A percentile compares a stretch with the other conserved stretches of the same genome.
These are phyloP conservation scores for Camponotus pennsylvanicus DNA, from an alignment of 1,140 invertebrate species.

Conservation along the genomic window DNA sequence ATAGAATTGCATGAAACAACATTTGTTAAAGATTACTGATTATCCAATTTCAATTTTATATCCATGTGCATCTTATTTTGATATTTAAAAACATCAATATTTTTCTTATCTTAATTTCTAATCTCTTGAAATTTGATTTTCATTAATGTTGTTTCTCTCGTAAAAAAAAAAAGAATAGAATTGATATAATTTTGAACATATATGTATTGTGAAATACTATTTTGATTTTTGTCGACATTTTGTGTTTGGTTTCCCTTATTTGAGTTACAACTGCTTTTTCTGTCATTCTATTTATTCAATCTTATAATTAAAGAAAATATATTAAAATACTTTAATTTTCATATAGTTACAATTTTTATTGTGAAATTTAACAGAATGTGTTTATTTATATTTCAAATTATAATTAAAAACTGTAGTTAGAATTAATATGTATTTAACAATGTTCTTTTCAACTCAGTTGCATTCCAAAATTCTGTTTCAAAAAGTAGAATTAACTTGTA, in stretches of 20 bases:
- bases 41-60: background rate
- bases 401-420: conserved; percentile 24
- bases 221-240: conserved; percentile 62
- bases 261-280: conserved; percentile 78
- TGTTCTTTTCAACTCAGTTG: background rate
- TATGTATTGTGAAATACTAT: conserved; percentile 59
- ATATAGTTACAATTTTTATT: background rate
- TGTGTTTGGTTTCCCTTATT: conserved; percentile 86
- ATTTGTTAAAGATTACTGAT: background rate
- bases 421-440: background rate
- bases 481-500: background rate
- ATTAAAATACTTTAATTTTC: conserved; percentile 1
- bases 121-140: background rate
- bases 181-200: conserved; percentile 39
- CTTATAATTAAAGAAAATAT: conserved; percentile 35
- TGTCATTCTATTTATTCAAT: conserved; percentile 28
- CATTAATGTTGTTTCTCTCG: conserved; percentile 52
- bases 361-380: background rate
- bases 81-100: background rate
- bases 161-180: conserved; percentile 49
- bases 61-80: background rate
- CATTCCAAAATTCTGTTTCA: background rate
- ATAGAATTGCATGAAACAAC: conserved; percentile 41
- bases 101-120: conserved; percentile 17
- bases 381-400: conserved; percentile 48